Conservation (phyloP, 2,797 vertebrate species). For the Monodelphis domestica region DNA sequence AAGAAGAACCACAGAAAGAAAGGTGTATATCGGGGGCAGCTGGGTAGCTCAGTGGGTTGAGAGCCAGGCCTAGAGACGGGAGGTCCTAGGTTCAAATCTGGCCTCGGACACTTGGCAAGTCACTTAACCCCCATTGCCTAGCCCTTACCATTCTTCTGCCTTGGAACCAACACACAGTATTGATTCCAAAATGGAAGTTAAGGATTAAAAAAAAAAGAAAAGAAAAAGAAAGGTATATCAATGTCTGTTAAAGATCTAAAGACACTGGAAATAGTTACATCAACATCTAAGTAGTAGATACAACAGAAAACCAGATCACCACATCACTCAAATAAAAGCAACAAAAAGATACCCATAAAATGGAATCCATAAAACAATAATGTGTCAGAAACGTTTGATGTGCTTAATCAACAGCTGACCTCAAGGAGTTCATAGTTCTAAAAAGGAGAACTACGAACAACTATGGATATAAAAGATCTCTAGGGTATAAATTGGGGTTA, state of each 20-base stretch:
- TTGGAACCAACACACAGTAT: no score
- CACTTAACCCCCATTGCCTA: no score
- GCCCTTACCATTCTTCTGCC: no score
- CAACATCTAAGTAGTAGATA: background rate
- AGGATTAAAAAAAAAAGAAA: no score
- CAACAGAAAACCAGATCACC: background rate
- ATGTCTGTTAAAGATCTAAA: background rate
- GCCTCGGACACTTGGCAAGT: no score
- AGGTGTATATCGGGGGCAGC: no score
- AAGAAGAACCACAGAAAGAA: background rate
- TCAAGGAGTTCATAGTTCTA: background rate
- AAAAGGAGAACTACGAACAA: background rate
- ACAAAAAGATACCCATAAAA: background rate
- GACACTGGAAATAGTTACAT: background rate
- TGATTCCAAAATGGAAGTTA: no score
- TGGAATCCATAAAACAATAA: background rate
- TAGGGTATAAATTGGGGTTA: background rate
- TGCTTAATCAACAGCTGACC: background rate
- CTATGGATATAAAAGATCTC: background rate
- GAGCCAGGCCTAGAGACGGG: no score
- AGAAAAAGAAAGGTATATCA: background rate
- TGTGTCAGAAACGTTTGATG: background rate
- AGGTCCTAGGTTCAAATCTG: no score
- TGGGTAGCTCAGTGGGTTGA: no score
- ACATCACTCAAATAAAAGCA: background rate